Base-by-base conservation (phyloP, 2,797 vertebrate species). In the Esox masquinongy region DNA sequence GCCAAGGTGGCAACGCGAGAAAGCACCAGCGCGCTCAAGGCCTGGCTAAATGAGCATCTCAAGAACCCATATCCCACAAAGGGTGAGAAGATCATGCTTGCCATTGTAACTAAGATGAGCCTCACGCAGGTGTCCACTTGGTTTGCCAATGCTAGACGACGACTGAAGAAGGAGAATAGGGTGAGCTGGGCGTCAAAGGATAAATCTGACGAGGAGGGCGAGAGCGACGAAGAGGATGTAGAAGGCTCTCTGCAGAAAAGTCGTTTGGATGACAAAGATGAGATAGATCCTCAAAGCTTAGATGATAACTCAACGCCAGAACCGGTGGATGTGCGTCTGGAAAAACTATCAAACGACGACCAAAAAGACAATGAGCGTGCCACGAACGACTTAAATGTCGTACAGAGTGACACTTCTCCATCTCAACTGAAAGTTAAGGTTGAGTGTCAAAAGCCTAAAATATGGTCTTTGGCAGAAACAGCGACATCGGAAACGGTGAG, bases 391-490 rank as follows among this genome's bases (percentile, higher is more conserved):
- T 39, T 39, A 39, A 39, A 39, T 0, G 83, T 39, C 0, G 85
- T 85, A 49, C 84, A 77, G 78, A 76, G 68, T 0, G 83, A 87
- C 74, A 73, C 82, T 15, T 74, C 82, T 2, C 79, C 80, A 0
- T 73, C 82, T 3, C 78, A 73, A 16, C 49, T 84, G 91, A 94
- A 94, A 87, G 92, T 89, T 43, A 92, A 76, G 82, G 77, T 39
- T 5, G 84, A 76, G 24, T 88, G 79, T 66, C 94, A 94, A 70
- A 98, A 98, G 80, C 96, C 97, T 70, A 98, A 98, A 89, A 99
- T 99, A 85, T 99, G 97, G 97, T 99, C 97, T 17, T 86, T 99
- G 82, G 97, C 97, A 0, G 97, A 99, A 74, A 99, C 97, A 0
- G 97, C 97, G 68, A 97, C 97, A 4, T 94, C 94, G 1, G 91